Percentiles rank a stretch among this genome's conserved stretches.
These are phyloP conservation scores for Torymus auratus DNA, from an alignment of 2,888 invertebrate genomes.

Conservation along the genomic window DNA sequence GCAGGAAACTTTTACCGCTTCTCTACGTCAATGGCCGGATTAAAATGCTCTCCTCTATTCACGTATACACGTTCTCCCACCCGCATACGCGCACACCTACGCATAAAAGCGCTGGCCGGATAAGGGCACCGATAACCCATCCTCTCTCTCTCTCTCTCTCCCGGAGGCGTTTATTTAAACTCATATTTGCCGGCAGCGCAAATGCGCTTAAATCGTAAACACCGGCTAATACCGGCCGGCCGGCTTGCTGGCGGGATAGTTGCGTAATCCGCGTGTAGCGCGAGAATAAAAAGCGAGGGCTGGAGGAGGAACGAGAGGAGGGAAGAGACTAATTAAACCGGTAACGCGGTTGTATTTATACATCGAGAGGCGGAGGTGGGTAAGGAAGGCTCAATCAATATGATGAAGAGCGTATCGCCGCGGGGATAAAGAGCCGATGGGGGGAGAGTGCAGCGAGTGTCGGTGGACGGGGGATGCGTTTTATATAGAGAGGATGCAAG, in stretches of 20 bases:
- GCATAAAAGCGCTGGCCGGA: no score
- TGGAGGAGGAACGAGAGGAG: background rate
- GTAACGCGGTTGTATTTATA: conserved; percentile 36
- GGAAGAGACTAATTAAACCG: conserved; percentile 47
- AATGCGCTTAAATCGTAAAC: conserved; percentile 72
- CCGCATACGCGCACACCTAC: no score
- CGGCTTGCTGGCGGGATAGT: conserved; percentile 49
- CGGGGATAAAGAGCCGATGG: background rate
- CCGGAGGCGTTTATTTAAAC: conserved; percentile 65
- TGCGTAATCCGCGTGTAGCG: conserved; percentile 61
- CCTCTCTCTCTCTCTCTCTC: no score
- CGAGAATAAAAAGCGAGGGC: conserved; percentile 6
- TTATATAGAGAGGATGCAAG: no score
- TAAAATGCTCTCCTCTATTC: no score
- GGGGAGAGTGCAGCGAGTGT: no score
- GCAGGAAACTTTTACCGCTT: no score
- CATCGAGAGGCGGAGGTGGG: conserved; percentile 5
- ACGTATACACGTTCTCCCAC: no score
- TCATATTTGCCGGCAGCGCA: conserved; percentile 66
- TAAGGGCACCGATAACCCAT: no score
- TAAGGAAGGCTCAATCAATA: conserved; percentile 40
- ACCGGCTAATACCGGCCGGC: conserved; percentile 67
- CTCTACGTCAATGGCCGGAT: no score
- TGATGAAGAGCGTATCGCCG: conserved; percentile 34
- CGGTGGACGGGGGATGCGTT: no score